Evolutionary conservation across 2,113 vertebrate genomes (phyloP).

Genomic region (Anarhynchus alexandrinus): DNA sequence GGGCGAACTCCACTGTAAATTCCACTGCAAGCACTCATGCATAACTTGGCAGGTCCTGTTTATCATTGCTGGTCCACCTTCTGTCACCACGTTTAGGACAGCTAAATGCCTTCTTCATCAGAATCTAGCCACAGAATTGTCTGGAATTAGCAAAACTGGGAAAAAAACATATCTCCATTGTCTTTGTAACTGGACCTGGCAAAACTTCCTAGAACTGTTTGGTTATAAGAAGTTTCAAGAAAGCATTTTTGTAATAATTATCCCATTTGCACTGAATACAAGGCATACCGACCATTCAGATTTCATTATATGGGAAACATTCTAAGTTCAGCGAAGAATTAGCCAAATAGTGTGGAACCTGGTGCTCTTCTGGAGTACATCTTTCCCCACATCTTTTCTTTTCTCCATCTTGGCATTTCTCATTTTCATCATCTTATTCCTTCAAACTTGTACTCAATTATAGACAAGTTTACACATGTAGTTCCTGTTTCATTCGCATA

Average conservation of each 20-base stretch:
- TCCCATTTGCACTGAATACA: conserved; percentile 53
- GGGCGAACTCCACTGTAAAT: not conserved
- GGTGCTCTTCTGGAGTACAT: not conserved
- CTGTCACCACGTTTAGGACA: conserved; percentile 4
- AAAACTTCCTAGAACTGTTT: conserved; percentile 39
- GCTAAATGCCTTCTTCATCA: conserved; percentile 20
- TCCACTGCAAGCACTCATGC: not conserved
- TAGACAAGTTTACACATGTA: not conserved
- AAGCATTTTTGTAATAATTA: conserved; percentile 44
- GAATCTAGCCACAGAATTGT: conserved; percentile 48
- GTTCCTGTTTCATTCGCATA: not conserved
- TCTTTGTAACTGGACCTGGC: conserved; percentile 50
- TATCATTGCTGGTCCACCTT: conserved; percentile 18
- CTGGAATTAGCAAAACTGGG: conserved; percentile 48
- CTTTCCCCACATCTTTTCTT: not conserved
- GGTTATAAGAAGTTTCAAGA: conserved; percentile 57
- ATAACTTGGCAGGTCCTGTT: not conserved
- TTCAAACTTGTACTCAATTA: not conserved
- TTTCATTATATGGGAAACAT: conserved; percentile 21
- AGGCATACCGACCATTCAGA: conserved; percentile 42
- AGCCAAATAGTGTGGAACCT: not conserved
- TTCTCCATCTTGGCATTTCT: not conserved
- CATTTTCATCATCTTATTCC: not conserved
- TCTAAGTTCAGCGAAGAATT: not conserved
- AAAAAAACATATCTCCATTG: not conserved